A percentile compares a stretch with the other conserved stretches of the same genome.
Conservation (phyloP, 2,888 invertebrate species). For the Noctuana brunneofusca region DNA sequence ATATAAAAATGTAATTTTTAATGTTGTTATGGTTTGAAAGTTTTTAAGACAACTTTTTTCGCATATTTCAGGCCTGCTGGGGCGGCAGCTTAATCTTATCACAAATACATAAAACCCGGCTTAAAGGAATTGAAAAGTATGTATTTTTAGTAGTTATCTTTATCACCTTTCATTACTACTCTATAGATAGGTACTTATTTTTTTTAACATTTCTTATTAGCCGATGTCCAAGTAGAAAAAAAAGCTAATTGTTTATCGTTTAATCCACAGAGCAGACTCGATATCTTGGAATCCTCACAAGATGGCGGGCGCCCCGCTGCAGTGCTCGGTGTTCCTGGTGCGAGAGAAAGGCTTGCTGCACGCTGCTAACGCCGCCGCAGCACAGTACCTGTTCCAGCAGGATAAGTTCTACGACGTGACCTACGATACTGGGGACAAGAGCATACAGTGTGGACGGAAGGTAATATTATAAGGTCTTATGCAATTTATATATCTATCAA, state of each 20-base stretch:
- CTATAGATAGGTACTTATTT: too few species aligned
- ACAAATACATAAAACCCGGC: conserved; percentile 80
- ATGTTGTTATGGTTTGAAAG: too few species aligned
- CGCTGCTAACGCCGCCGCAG: conserved; percentile 87
- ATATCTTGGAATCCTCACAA: conserved; percentile 94
- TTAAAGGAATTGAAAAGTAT: conserved; percentile 86
- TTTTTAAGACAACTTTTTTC: neutral
- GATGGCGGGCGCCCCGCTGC: conserved; percentile 90
- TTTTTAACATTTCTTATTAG: too few species aligned
- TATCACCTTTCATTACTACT: too few species aligned
- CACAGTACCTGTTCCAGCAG: conserved; percentile 91
- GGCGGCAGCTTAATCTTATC: conserved; percentile 90
- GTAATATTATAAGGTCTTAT: conserved; percentile 52
- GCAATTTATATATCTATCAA: too few species aligned
- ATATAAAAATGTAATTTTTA: too few species aligned
- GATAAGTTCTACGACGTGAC: conserved; percentile 92
- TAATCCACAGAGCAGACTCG: conserved; percentile 89
- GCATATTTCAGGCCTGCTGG: conserved; percentile 86
- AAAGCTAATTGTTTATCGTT: too few species aligned
- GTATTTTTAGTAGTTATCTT: neutral
- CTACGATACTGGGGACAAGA: conserved; percentile 93
- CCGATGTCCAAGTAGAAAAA: too few species aligned
- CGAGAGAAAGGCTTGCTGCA: conserved; percentile 84
- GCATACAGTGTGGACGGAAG: conserved; percentile 95
- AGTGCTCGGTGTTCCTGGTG: conserved; percentile 88